Conservation (phyloP, 2,113 vertebrate genomes). For the Formicarius rufipectus region DNA sequence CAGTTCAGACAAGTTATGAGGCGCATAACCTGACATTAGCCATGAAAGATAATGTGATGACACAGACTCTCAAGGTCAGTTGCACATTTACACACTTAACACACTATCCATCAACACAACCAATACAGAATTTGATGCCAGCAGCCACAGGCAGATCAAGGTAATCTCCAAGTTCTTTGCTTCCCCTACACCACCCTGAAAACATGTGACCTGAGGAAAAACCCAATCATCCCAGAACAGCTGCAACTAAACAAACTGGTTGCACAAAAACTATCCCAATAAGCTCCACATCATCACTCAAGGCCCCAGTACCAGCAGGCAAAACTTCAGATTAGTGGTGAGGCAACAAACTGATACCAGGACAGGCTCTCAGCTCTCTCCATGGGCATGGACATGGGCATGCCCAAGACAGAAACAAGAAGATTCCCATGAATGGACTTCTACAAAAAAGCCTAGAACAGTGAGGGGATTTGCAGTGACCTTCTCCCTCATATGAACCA, state of each 20-base stretch:
- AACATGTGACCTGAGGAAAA: not conserved
- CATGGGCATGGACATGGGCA: accelerated
- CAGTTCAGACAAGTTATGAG: not conserved
- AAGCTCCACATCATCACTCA: accelerated
- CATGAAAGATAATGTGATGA: not conserved
- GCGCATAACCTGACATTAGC: not conserved
- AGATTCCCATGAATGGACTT: not conserved
- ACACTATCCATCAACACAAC: not conserved
- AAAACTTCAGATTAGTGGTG: not conserved
- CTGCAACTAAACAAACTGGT: not conserved
- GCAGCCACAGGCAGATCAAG: not conserved
- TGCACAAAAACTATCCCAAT: not conserved
- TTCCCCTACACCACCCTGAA: not conserved
- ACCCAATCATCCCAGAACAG: not conserved
- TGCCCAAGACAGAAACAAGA: not conserved
- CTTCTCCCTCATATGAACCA: not conserved
- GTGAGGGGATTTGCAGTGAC: not conserved
- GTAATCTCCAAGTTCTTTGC: not conserved
- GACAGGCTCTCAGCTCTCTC: not conserved
- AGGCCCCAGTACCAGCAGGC: not conserved
- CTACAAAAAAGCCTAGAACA: not conserved
- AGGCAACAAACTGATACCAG: not conserved
- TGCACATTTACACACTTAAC: not conserved
- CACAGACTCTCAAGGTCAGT: not conserved
- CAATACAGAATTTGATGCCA: not conserved